These are phyloP conservation scores for Paraplagusia blochii DNA, from an alignment of 2,113 vertebrate genomes.

Conservation along the genomic window DNA sequence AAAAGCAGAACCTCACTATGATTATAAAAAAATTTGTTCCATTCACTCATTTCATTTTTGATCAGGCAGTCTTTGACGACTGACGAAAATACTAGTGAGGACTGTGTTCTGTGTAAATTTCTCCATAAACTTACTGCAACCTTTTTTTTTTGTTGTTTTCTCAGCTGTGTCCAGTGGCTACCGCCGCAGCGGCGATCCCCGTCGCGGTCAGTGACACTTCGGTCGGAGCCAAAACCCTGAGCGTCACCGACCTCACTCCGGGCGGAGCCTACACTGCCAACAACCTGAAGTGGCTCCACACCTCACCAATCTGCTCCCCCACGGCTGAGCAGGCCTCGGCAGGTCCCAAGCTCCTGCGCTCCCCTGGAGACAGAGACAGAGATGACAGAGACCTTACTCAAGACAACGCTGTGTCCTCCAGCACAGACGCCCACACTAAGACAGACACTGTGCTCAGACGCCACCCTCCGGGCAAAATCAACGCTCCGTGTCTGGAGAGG, in stretches of 20 bases:
- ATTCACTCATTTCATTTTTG: too few relatives aligned
- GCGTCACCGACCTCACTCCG: slow-evolving; percentile 67
- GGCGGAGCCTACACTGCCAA: slow-evolving; percentile 70
- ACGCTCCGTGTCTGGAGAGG: slow-evolving; percentile 78
- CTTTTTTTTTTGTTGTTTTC: neutral
- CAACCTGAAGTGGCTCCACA: slow-evolving; percentile 79
- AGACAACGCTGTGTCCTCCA: slow-evolving; percentile 78
- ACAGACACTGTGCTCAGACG: slow-evolving; percentile 56
- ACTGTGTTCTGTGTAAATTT: too few relatives aligned
- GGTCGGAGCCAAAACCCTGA: slow-evolving; percentile 53
- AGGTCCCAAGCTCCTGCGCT: slow-evolving; percentile 57
- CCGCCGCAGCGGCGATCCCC: slow-evolving; percentile 35
- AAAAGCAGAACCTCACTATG: too few relatives aligned
- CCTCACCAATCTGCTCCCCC: slow-evolving; percentile 76
- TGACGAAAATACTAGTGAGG: neutral
- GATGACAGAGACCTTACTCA: slow-evolving; percentile 73
- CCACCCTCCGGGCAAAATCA: slow-evolving; percentile 73
- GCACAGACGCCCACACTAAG: slow-evolving; percentile 66
- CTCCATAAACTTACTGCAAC: neutral
- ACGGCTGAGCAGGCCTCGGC: slow-evolving; percentile 62
- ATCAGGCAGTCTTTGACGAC: too few relatives aligned
- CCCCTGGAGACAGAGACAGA: slow-evolving; percentile 58
- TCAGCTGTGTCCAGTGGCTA: slow-evolving; percentile 61
- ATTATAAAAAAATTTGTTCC: too few relatives aligned
- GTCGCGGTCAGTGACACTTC: slow-evolving; percentile 42